These are phyloP conservation scores for Acanthosoma haemorrhoidale DNA, from an alignment of 2,888 invertebrate genomes.

Conservation along the genomic window DNA sequence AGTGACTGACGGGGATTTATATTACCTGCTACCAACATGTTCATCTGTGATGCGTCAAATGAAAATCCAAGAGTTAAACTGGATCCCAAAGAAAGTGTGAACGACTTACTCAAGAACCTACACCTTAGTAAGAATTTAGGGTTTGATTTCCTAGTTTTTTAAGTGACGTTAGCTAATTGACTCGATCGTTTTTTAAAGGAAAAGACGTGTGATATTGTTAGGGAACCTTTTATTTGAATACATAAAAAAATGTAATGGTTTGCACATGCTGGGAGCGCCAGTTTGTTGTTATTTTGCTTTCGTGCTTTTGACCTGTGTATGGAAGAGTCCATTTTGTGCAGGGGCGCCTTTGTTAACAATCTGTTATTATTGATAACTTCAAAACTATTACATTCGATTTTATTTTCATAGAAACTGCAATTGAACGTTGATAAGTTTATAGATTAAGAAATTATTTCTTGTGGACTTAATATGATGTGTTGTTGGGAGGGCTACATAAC, in stretches of 20 bases:
- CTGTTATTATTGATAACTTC: conserved; percentile 41
- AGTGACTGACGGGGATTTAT: conserved; percentile 9
- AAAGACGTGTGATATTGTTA: conserved; percentile 17
- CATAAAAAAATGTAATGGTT: conserved; percentile 27
- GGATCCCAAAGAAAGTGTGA: conserved; percentile 33
- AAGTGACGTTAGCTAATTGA: conserved; percentile 30
- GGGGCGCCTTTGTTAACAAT: conserved; percentile 47
- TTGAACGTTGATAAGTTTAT: neutral
- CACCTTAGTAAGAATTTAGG: conserved; percentile 33
- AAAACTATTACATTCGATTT: conserved; percentile 10
- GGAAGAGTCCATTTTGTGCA: conserved; percentile 51
- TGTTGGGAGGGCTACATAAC: conserved; percentile 17
- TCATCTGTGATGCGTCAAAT: conserved; percentile 27
- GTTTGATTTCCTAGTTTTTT: conserved; percentile 31
- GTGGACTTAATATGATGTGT: neutral
- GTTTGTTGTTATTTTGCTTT: conserved; percentile 67
- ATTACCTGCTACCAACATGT: conserved; percentile 23
- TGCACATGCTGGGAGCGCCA: conserved; percentile 39
- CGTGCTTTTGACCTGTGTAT: conserved; percentile 59
- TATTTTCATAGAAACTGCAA: neutral
- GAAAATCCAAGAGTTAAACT: conserved; percentile 27
- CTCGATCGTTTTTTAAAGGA: conserved; percentile 15
- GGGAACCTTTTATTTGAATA: conserved; percentile 10
- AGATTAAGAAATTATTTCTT: neutral
- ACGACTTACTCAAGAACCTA: conserved; percentile 32